Percentiles rank a stretch among this genome's conserved stretches.
Conservation (phyloP, 2,797 vertebrate genomes). For the Phoeniculus purpureus region DNA sequence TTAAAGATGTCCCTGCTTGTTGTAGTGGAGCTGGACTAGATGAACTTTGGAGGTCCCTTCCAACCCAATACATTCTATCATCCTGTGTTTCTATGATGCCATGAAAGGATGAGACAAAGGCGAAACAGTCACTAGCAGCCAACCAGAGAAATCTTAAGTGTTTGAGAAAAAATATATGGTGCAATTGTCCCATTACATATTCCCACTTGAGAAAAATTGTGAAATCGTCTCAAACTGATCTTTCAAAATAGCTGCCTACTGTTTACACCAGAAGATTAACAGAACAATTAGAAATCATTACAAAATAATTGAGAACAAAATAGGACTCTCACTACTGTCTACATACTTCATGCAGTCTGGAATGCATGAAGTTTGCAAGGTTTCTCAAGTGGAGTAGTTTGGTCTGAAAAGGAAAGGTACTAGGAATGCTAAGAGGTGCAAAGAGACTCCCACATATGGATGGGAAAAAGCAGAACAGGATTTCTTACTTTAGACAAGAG, state of each 20-base stretch:
- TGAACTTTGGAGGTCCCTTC: no score
- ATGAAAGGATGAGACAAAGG: background rate
- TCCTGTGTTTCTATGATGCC: no score
- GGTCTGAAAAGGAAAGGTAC: background rate
- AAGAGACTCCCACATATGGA: background rate
- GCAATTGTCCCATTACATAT: background rate
- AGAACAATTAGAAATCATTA: background rate
- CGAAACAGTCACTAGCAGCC: background rate
- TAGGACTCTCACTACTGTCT: background rate
- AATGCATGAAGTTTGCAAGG: background rate
- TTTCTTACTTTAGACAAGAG: no score
- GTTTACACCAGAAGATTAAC: background rate
- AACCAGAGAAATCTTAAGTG: background rate
- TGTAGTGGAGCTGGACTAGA: no score
- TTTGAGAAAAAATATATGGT: background rate
- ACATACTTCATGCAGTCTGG: background rate
- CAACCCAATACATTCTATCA: no score
- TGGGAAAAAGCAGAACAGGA: background rate
- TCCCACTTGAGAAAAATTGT: background rate
- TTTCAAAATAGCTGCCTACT: background rate
- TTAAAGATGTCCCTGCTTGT: no score
- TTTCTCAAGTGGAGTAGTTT: background rate
- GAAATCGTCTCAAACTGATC: background rate
- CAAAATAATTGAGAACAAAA: background rate
- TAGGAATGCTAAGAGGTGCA: background rate